These are phyloP conservation scores for Lithophane semibrunnea DNA, from an alignment of 2,888 invertebrate species.

Conservation along the genomic window DNA sequence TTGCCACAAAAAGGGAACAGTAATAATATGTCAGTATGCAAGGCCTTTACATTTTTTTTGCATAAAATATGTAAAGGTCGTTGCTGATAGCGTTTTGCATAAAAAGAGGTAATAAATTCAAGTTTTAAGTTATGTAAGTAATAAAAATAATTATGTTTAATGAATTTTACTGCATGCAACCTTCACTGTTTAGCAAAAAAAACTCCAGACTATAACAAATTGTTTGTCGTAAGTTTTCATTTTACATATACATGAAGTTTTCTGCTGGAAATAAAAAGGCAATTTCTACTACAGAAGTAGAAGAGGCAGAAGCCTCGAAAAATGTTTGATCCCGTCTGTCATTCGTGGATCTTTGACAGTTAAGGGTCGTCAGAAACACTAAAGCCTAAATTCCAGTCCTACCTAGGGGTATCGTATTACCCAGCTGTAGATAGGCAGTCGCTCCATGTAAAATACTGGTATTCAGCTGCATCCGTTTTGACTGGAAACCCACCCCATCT, in stretches of 20 bases:
- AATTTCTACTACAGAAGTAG: background rate
- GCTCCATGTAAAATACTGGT: too few relatives aligned
- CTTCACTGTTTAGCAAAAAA: background rate
- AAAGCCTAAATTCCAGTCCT: too few relatives aligned
- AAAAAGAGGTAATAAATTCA: background rate
- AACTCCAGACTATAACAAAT: background rate
- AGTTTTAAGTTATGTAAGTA: too few relatives aligned
- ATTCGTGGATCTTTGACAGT: too few relatives aligned
- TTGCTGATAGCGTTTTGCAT: conserved; percentile 26
- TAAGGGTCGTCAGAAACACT: too few relatives aligned
- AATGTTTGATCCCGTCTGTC: too few relatives aligned
- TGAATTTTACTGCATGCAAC: background rate
- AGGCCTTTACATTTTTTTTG: conserved; percentile 25
- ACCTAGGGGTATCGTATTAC: too few relatives aligned
- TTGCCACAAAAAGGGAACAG: conserved; percentile 23
- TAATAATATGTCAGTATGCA: conserved; percentile 24
- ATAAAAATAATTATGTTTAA: too few relatives aligned
- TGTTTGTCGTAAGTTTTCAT: background rate
- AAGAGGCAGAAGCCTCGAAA: too few relatives aligned
- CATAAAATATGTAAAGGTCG: conserved; percentile 42
- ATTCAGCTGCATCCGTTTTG: too few relatives aligned
- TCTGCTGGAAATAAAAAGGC: background rate
- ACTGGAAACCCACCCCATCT: too few relatives aligned
- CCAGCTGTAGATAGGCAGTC: too few relatives aligned
- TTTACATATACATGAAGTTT: background rate